Conservation (phyloP, 2,797 vertebrate species). For the Cyprinodon diabolis region DNA sequence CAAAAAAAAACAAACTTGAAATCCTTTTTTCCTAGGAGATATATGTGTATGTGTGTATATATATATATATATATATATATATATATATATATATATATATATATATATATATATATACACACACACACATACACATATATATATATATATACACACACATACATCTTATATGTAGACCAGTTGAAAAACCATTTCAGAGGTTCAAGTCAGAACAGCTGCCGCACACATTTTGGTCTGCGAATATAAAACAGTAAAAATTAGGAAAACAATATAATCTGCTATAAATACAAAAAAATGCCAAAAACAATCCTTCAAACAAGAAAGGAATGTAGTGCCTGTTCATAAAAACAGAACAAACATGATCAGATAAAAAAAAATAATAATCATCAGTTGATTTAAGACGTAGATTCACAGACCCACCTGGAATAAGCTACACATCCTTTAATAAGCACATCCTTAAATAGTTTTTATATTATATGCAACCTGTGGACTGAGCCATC, state of each 20-base stretch:
- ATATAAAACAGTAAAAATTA: constrained; percentile 20
- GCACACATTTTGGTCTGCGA: constrained; percentile 40
- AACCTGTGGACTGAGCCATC: constrained; percentile 15
- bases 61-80: too few species aligned
- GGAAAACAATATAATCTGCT: constrained; percentile 3
- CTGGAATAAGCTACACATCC: constrained; percentile 55
- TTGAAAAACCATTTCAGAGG: constrained; percentile 4
- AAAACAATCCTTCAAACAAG: constrained; percentile 47
- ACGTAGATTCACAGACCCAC: constrained; percentile 33
- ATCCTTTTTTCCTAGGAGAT: not conserved
- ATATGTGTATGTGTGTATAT: too few species aligned
- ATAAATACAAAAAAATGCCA: constrained; percentile 25
- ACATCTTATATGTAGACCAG: constrained; percentile 24
- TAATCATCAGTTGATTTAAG: constrained; percentile 14
- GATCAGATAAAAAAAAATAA: constrained; percentile 6
- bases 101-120: too few species aligned
- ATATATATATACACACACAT: too few species aligned
- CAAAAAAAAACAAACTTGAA: not conserved
- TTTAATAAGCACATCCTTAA: constrained; percentile 19
- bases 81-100: too few species aligned
- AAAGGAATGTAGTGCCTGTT: constrained; percentile 76
- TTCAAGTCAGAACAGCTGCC: constrained; percentile 7
- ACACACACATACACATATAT: too few species aligned
- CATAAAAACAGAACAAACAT: constrained; percentile 30
- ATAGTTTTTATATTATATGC: constrained; percentile 23